These are phyloP conservation scores for Battus philenor DNA, from an alignment of 1,140 invertebrate species.

Conservation along the genomic window DNA sequence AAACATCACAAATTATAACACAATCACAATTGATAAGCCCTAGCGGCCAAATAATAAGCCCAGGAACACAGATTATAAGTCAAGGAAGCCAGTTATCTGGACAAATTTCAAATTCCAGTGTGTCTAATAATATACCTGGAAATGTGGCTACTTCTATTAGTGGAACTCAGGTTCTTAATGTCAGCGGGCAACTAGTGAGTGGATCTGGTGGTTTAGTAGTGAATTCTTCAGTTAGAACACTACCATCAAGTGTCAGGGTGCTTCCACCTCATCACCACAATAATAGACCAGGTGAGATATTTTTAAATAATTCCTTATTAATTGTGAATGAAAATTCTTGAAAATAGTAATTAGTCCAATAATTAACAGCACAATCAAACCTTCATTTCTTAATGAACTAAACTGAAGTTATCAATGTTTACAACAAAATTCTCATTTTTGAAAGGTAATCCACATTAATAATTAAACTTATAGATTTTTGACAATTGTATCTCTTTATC, in stretches of 20 bases:
- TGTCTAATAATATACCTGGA: slow-evolving; percentile 38
- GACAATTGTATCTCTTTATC: no score
- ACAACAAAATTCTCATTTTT: no score
- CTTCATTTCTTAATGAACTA: no score
- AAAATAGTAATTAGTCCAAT: no score
- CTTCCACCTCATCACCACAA: slow-evolving; percentile 53
- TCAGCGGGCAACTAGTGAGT: slow-evolving; percentile 50
- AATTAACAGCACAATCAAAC: no score
- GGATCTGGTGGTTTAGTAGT: slow-evolving; percentile 51
- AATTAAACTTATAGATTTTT: no score
- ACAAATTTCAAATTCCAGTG: slow-evolving; percentile 43
- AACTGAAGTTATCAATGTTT: no score
- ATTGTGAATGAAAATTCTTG: no score
- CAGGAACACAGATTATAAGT: slow-evolving; percentile 64
- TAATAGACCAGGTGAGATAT: slow-evolving; percentile 52
- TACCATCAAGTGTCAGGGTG: slow-evolving; percentile 57
- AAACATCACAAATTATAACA: slow-evolving; percentile 54
- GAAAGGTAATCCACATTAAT: no score
- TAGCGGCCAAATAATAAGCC: slow-evolving; percentile 57
- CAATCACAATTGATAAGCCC: slow-evolving; percentile 52
- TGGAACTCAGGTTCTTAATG: slow-evolving; percentile 56
- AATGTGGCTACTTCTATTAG: slow-evolving; percentile 43
- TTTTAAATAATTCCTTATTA: no score
- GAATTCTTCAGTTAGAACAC: slow-evolving; percentile 52
- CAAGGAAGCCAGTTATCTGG: slow-evolving; percentile 61